Evolutionary conservation across 2,113 vertebrate genomes (phyloP).

Genomic region (Platysternon megacephalum): DNA sequence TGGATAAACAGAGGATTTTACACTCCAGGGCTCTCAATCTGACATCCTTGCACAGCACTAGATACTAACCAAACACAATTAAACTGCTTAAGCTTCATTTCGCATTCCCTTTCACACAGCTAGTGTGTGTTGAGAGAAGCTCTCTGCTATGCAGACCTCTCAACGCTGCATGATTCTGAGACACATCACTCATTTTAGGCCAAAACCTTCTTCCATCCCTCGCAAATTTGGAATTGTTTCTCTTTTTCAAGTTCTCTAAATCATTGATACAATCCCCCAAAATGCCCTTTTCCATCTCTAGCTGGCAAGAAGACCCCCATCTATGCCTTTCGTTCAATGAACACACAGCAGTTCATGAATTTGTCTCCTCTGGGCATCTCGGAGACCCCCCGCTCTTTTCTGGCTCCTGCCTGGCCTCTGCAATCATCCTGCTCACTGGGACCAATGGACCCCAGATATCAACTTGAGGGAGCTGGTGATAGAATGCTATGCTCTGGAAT

Average conservation of each 20-base stretch:
- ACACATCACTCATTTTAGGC: not conserved
- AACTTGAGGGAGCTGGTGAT: not conserved
- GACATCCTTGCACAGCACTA: not conserved
- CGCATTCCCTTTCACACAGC: not conserved
- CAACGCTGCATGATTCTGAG: fast-evolving
- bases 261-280: not conserved
- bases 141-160: not conserved
- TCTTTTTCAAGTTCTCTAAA: not conserved
- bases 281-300: not conserved
- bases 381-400: not conserved
- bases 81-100: fast-evolving
- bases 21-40: not conserved
- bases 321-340: not conserved
- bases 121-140: fast-evolving
- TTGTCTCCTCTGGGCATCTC: not conserved
- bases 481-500: not conserved
- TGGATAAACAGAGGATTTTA: not conserved
- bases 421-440: not conserved
- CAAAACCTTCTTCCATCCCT: not conserved
- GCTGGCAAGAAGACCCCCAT: not conserved
- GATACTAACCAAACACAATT: not conserved
- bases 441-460: not conserved
- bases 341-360: fast-evolving
- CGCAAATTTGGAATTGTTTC: not conserved
- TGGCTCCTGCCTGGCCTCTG: not conserved